phyloP scores from a whole-genome alignment of 2,888 invertebrate genomes.

The Caenorhabditis doughertyi region DNA sequence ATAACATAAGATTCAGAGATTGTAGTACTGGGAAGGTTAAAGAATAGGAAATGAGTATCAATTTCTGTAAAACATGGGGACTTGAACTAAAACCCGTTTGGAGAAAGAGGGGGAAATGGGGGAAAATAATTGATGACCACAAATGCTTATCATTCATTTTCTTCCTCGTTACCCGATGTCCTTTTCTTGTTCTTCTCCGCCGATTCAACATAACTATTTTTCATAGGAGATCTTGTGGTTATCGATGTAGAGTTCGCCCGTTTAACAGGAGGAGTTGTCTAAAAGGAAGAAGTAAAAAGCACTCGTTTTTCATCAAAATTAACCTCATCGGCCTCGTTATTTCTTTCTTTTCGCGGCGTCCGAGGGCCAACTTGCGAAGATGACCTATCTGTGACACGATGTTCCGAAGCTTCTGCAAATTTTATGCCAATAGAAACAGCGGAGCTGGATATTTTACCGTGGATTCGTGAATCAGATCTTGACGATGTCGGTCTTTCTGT shows the following conservation, averaged over 20 bases:
- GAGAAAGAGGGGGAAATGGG: neutral
- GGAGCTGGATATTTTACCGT: neutral
- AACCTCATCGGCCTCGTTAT: conserved; percentile 23
- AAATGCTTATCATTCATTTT: neutral
- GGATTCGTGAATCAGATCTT: conserved; percentile 19
- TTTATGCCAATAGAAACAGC: neutral
- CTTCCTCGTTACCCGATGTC: neutral
- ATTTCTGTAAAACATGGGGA: neutral
- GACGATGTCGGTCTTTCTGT: neutral
- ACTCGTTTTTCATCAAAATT: neutral
- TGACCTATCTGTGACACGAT: conserved; percentile 16
- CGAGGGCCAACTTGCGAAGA: neutral
- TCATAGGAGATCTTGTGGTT: neutral
- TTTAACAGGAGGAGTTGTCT: conserved; percentile 36
- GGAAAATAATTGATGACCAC: neutral
- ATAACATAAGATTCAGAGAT: neutral
- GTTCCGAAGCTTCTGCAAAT: conserved; percentile 10
- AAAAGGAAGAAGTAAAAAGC: conserved; percentile 2
- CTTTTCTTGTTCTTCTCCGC: neutral
- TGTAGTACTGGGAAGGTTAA: neutral
- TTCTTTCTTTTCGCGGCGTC: conserved; percentile 23
- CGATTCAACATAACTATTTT: neutral
- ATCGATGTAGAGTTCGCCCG: conserved; percentile 1
- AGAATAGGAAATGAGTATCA: conserved; percentile 20
- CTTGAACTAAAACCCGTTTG: conserved; percentile 9